These are phyloP conservation scores for Morelia viridis DNA, from an alignment of 2,797 vertebrate species.

Conservation along the genomic window DNA sequence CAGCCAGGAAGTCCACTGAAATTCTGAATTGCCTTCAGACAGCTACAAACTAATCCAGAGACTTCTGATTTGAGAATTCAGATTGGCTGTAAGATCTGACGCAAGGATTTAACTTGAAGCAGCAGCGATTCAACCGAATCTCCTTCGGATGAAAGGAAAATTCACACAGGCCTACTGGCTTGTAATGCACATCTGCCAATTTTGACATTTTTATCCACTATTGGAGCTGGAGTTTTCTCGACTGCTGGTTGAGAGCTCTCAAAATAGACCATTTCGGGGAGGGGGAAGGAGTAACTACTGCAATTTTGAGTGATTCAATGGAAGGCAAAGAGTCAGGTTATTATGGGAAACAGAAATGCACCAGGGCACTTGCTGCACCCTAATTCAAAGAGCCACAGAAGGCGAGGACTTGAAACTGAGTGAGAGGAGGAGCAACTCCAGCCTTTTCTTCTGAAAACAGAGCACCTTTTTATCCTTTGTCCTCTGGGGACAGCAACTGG, in stretches of 20 bases:
- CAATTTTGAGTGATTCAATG: background rate
- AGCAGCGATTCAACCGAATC: background rate
- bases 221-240: background rate
- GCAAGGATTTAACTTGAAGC: background rate
- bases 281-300: background rate
- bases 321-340: background rate
- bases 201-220: background rate
- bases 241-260: background rate
- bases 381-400: background rate
- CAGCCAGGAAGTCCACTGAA: background rate
- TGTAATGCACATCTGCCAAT: background rate
- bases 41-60: background rate
- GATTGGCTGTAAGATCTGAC: background rate
- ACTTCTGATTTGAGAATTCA: background rate
- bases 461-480: background rate
- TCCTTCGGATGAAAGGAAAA: background rate
- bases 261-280: background rate
- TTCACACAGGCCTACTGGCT: background rate
- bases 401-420: background rate
- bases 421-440: background rate
- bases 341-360: background rate
- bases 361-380: background rate
- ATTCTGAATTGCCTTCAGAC: background rate
- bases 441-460: background rate
- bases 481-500: background rate